A percentile compares a stretch with the other conserved stretches of the same genome.
These are phyloP conservation scores for Sthenelais limicola DNA, from an alignment of 2,888 invertebrate species.

Conservation along the genomic window DNA sequence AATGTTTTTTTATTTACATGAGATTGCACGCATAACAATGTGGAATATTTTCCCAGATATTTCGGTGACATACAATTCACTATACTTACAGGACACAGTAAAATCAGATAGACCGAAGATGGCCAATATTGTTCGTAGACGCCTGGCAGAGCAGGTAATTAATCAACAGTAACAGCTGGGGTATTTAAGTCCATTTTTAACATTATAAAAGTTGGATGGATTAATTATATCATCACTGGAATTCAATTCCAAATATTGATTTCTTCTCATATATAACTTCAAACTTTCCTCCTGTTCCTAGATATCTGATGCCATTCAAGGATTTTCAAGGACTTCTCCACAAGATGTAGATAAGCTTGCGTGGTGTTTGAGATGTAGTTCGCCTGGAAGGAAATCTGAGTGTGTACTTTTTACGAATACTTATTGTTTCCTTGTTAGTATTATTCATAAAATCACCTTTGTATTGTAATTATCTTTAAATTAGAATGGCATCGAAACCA, in stretches of 20 bases:
- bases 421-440: no score
- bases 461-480: not conserved
- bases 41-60: no score
- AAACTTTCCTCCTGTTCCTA: not conserved
- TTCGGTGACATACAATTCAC: no score
- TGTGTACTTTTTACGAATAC: not conserved
- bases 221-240: not conserved
- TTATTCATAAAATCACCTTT: not conserved
- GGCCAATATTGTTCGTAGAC: slow-evolving; percentile 8
- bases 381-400: not conserved
- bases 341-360: slow-evolving; percentile 1
- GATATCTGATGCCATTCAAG: slow-evolving; percentile 21
- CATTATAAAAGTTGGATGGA: not conserved
- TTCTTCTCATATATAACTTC: not conserved
- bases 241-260: not conserved
- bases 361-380: slow-evolving; percentile 27
- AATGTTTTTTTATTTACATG: no score
- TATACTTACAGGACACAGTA: no score
- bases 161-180: not conserved
- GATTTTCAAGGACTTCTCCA: not conserved
- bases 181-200: not conserved
- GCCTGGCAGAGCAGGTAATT: slow-evolving; percentile 29
- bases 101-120: no score
- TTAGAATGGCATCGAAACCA: not conserved
- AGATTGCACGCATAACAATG: no score